Conservation (phyloP, 1,140 invertebrate genomes). For the Portunus trituberculatus region DNA sequence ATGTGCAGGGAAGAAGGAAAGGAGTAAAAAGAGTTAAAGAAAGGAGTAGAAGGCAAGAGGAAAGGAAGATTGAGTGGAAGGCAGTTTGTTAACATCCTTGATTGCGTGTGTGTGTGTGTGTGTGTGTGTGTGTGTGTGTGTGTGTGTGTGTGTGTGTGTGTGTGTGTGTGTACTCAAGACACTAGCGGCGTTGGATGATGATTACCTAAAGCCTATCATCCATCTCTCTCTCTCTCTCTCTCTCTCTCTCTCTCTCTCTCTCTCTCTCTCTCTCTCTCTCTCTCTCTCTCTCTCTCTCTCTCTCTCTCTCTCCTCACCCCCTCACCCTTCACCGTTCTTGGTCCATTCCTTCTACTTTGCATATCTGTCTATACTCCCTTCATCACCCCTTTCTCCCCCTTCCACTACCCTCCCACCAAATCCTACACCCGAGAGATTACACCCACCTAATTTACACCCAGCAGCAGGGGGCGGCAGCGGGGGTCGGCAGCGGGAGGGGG, state of each 20-base stretch:
- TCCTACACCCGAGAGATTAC: neutral
- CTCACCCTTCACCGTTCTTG: no score
- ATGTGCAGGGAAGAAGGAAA: no score
- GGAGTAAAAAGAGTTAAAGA: no score
- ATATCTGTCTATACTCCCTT: neutral
- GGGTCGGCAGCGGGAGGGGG: neutral
- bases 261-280: no score
- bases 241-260: neutral
- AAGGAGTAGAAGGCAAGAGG: no score
- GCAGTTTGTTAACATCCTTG: neutral
- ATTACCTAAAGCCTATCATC: neutral
- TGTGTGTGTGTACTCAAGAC: neutral
- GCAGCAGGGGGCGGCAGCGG: neutral
- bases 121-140: slow-evolving; percentile 10
- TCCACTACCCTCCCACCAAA: neutral
- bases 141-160: slow-evolving; percentile 20
- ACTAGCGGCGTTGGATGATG: neutral
- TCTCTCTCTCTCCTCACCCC: no score
- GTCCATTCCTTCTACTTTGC: no score
- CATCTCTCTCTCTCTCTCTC: no score
- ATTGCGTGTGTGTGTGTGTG: neutral
- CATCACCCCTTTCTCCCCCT: neutral
- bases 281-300: no score
- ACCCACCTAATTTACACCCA: neutral
- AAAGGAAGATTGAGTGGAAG: no score